A percentile compares a stretch with the other conserved stretches of the same genome.
Conservation (phyloP, 2,888 invertebrate species). For the Lepidochrysops patricia region DNA sequence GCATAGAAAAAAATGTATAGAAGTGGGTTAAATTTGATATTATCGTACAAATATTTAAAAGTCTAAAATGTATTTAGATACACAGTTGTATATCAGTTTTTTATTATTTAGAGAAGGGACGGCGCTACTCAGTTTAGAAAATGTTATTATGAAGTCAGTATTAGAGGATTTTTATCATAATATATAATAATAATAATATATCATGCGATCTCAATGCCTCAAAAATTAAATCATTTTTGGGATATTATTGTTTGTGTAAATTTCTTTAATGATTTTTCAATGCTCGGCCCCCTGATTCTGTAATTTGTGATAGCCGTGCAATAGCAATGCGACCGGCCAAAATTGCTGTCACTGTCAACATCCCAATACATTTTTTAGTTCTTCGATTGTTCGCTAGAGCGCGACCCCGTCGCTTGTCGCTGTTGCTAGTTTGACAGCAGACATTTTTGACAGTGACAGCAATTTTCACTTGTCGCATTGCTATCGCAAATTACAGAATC, state of each 20-base stretch:
- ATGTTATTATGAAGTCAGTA: slow-evolving; percentile 8
- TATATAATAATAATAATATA: background rate
- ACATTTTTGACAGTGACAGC: too few species aligned
- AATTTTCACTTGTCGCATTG: too few species aligned
- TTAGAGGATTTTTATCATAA: background rate
- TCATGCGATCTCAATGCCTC: slow-evolving; percentile 6
- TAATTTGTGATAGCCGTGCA: too few species aligned
- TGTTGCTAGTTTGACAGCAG: too few species aligned
- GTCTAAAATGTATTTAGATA: slow-evolving; percentile 1
- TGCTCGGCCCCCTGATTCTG: too few species aligned
- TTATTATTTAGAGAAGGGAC: background rate
- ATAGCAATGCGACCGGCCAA: too few species aligned
- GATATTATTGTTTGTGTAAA: background rate
- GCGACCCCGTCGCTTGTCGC: too few species aligned
- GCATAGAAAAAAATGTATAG: background rate
- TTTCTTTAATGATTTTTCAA: too few species aligned
- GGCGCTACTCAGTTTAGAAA: background rate
- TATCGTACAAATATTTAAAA: slow-evolving; percentile 10
- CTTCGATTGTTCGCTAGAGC: too few species aligned
- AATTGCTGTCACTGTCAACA: too few species aligned
- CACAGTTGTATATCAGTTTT: background rate
- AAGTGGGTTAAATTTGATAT: background rate
- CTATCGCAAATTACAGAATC: too few species aligned
- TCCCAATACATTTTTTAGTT: too few species aligned
- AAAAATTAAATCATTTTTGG: background rate